phyloP scores from a whole-genome alignment of 2,888 invertebrate genomes.

The Drosophila mayaguana region DNA sequence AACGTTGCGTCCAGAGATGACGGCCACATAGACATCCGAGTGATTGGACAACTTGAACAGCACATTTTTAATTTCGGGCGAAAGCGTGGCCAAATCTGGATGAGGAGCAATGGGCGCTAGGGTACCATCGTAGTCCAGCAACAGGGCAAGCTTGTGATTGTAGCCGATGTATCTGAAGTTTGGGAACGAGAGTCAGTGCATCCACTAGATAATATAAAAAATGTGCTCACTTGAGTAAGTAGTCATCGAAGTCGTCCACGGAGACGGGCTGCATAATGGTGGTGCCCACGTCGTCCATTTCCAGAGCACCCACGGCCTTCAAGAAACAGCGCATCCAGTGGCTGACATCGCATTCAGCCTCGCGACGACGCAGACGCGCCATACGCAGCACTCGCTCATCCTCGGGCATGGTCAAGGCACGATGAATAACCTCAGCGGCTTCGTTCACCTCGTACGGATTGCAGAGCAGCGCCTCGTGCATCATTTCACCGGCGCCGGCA shows the following conservation, averaged over 20 bases:
- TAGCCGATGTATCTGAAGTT: slow-evolving; percentile 91
- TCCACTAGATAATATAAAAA: not conserved
- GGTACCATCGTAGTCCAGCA: slow-evolving; percentile 95
- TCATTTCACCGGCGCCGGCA: slow-evolving; percentile 96
- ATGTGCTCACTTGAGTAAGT: slow-evolving; percentile 91
- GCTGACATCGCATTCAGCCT: slow-evolving; percentile 93
- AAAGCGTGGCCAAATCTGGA: slow-evolving; percentile 94
- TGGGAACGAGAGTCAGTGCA: slow-evolving; percentile 56
- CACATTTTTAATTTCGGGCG: slow-evolving; percentile 93
- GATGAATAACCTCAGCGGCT: slow-evolving; percentile 94
- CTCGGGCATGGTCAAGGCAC: slow-evolving; percentile 95
- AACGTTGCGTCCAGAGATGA: slow-evolving; percentile 94
- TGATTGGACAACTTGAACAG: slow-evolving; percentile 93
- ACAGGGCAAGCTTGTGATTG: slow-evolving; percentile 92
- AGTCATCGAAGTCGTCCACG: slow-evolving; percentile 95
- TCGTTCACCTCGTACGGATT: slow-evolving; percentile 96
- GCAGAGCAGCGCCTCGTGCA: slow-evolving; percentile 96
- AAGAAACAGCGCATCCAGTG: slow-evolving; percentile 95
- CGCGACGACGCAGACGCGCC: slow-evolving; percentile 93
- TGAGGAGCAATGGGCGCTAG: slow-evolving; percentile 95
- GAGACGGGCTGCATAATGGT: slow-evolving; percentile 96
- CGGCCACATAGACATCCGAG: slow-evolving; percentile 94
- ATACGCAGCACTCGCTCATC: slow-evolving; percentile 94
- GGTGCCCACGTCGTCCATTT: slow-evolving; percentile 93
- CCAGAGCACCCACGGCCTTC: slow-evolving; percentile 93